phyloP scores from a whole-genome alignment of 2,888 invertebrate genomes.

The Caenorhabditis sp. region DNA sequence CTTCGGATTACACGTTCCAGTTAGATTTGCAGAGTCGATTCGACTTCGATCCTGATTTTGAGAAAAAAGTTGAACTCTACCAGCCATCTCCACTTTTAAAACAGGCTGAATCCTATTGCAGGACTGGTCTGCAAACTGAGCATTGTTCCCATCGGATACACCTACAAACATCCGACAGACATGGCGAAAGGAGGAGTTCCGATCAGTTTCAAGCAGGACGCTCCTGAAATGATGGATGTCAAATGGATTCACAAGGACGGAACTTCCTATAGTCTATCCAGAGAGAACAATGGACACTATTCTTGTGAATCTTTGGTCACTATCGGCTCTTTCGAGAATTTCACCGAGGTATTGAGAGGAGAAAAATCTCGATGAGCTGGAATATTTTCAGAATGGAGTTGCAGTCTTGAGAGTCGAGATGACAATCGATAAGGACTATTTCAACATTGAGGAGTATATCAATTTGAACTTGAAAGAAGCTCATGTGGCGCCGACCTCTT shows the following conservation, averaged over 20 bases:
- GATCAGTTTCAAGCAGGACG: conserved; percentile 30
- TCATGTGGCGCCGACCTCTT: conserved; percentile 31
- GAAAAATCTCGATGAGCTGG: background rate
- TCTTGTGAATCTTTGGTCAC: conserved; percentile 25
- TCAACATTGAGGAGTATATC: conserved; percentile 49
- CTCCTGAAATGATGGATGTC: conserved; percentile 44
- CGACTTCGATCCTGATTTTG: no score
- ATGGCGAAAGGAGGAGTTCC: conserved; percentile 47
- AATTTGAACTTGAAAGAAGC: conserved; percentile 46
- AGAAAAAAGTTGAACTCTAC: no score
- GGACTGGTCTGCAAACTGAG: background rate
- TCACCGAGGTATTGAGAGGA: conserved; percentile 42
- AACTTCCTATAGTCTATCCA: conserved; percentile 15
- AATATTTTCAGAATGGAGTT: conserved; percentile 51
- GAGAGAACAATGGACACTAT: conserved; percentile 43
- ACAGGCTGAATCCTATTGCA: no score
- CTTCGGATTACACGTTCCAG: no score
- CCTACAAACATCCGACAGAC: conserved; percentile 51
- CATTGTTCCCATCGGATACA: conserved; percentile 43
- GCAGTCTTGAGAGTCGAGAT: conserved; percentile 49
- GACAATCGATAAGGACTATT: conserved; percentile 50
- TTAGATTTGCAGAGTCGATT: no score
- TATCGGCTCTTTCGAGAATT: conserved; percentile 27
- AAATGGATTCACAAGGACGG: conserved; percentile 18
- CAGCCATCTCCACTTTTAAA: no score